Percentiles rank a stretch among this genome's conserved stretches.
phyloP scores from a whole-genome alignment of 2,888 invertebrate genomes.

The Salticus scenicus region DNA sequence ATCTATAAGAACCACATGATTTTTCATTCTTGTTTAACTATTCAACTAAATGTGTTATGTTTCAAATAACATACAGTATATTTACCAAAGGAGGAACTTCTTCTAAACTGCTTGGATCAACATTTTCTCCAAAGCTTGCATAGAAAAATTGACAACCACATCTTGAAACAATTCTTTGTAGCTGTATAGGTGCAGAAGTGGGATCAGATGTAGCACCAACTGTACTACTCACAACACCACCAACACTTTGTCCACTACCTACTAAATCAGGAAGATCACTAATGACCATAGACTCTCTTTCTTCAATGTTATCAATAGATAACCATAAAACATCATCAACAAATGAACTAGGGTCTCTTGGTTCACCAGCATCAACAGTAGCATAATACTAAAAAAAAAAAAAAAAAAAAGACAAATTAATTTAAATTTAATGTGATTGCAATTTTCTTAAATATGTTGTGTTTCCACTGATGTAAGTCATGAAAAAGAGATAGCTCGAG shows the following conservation, averaged over 20 bases:
- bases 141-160: constrained; percentile 99
- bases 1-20: too few species aligned
- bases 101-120: constrained; percentile 81
- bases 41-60: too few species aligned
- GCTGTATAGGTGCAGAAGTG: constrained; percentile 78
- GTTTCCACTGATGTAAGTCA: too few species aligned
- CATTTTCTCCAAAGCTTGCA: constrained; percentile 91
- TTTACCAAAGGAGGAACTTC: constrained; percentile 79
- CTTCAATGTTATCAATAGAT: constrained; percentile 92
- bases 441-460: too few species aligned
- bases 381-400: constrained; percentile 87
- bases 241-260: constrained; percentile 96
- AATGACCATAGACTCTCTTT: constrained; percentile 83
- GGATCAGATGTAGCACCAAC: constrained; percentile 80
- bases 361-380: constrained; percentile 85
- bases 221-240: constrained; percentile 94
- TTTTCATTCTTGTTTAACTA: too few species aligned
- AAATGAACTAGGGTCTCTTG: constrained; percentile 71
- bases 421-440: too few species aligned
- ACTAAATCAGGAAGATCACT: constrained; percentile 89
- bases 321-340: constrained; percentile 89
- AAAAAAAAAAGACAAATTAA: background rate
- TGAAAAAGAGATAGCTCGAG: too few species aligned
- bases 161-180: constrained; percentile 96
- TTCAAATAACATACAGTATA: too few species aligned